Evolutionary conservation across 2,797 vertebrate species (phyloP), one percentile per base, ranked within the genome.

Genomic region (Aulostomus chinensis): DNA sequence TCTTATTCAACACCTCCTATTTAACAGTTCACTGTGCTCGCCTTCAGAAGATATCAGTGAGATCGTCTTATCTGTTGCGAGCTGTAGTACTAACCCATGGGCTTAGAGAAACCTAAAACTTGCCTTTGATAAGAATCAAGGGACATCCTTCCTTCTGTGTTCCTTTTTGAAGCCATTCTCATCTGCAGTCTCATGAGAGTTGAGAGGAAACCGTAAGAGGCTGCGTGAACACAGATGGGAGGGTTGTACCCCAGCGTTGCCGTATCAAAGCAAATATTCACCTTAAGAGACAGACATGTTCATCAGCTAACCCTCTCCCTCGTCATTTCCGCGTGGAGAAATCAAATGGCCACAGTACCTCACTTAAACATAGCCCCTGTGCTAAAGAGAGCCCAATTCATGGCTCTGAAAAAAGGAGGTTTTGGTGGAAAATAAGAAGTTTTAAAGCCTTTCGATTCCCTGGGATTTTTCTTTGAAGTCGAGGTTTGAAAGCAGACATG

Each of bases 191-290:
- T 65, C 12, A 2, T 42, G 46, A 57, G 63, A 46, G 50, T 58
- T 80, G 73, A 75, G 70, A 65, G 68, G 57, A 62, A 50, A 63
- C 73, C 38, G 46, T 65, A 58, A 72, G 69, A 67, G 76, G 57
- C 78, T 86, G 79, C 88, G 76, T 89, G 86, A 87, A 85, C 73
- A 80, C 86, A 88, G 86, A 89, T 89, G 83, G 75, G 35, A 64
- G 71, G 71, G 81, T 68, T 67, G 64, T 59, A 73, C 73, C 72
- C 78, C 68, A 58, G 57, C 57, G 42, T 75, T 67, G 30, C 46
- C 68, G 68, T 89, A 86, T 88, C 87, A 89, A 88, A 89, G 85
- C 77, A 86, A 86, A 88, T 73, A 79, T 81, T 83, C 81, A 84
- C 76, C 83, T 84, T 64, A 49, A 69, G 69, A 81, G 73, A 77